These are phyloP conservation scores for Scelioninae gen. 1 DNA, from an alignment of 2,888 invertebrate genomes.

Conservation along the genomic window DNA sequence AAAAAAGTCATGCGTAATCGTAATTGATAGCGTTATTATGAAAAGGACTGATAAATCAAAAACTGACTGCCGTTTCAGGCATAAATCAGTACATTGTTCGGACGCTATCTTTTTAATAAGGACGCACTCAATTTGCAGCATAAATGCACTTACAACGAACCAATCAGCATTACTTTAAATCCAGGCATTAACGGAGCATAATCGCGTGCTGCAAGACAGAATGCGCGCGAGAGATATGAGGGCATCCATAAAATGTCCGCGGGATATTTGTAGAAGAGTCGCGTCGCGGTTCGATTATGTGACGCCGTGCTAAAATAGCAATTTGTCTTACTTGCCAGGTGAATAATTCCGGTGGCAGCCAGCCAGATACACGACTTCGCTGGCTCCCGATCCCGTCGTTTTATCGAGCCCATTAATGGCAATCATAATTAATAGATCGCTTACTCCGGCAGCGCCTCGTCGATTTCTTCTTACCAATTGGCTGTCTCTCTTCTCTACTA, in stretches of 20 bases:
- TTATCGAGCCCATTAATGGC: slow-evolving; percentile 71
- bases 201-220: slow-evolving; percentile 56
- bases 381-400: slow-evolving; percentile 69
- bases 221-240: slow-evolving; percentile 54
- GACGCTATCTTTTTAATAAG: slow-evolving; percentile 45
- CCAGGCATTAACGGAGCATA: slow-evolving; percentile 39
- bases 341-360: slow-evolving; percentile 70
- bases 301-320: slow-evolving; percentile 69
- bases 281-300: slow-evolving; percentile 66
- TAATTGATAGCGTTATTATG: slow-evolving; percentile 60
- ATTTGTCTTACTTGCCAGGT: slow-evolving; percentile 67
- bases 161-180: slow-evolving; percentile 55
- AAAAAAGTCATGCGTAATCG: slow-evolving; percentile 45
- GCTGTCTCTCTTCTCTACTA: background rate
- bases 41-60: slow-evolving; percentile 55
- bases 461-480: slow-evolving; percentile 36
- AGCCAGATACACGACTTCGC: slow-evolving; percentile 42
- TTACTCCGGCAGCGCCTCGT: slow-evolving; percentile 31
- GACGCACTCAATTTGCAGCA: slow-evolving; percentile 45
- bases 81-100: slow-evolving; percentile 70
- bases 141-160: slow-evolving; percentile 53
- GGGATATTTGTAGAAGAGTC: slow-evolving; percentile 64
- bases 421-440: slow-evolving; percentile 71
- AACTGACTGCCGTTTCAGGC: slow-evolving; percentile 19
- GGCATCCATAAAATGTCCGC: slow-evolving; percentile 67